Evolutionary conservation across 2,797 vertebrate genomes (phyloP).

Genomic region (Silurus aristotelis): DNA sequence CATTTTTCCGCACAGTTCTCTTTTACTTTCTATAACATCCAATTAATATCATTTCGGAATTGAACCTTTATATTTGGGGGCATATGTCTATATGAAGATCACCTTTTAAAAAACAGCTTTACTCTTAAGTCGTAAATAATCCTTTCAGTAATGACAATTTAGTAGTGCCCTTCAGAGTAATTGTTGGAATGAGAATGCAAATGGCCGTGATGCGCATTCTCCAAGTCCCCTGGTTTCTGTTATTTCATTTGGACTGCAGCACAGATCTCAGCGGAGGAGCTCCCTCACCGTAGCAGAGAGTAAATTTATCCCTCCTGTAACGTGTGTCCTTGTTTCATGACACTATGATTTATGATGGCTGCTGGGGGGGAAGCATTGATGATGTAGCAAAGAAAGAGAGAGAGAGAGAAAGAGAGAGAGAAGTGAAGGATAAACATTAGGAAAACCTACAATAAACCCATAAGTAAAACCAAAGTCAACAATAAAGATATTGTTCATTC

Average conservation of each 20-base stretch:
- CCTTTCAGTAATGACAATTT: neutral
- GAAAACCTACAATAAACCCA: neutral
- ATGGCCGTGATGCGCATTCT: neutral
- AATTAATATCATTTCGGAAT: neutral
- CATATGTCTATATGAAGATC: neutral
- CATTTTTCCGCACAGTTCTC: neutral
- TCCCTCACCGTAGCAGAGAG: slow-evolving; percentile 1
- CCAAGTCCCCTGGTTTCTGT: neutral
- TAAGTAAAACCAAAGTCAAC: too few species aligned
- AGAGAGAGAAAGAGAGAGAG: neutral
- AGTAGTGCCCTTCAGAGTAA: neutral
- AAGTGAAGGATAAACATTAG: neutral
- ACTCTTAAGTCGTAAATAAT: neutral
- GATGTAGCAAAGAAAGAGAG: slow-evolving; percentile 7
- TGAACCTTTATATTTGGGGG: neutral
- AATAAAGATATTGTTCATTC: neutral
- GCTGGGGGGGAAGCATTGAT: neutral
- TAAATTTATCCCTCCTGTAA: slow-evolving; percentile 25
- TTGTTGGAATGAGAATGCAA: neutral
- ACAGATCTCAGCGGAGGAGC: neutral
- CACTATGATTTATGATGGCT: slow-evolving; percentile 31
- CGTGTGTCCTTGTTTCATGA: slow-evolving; percentile 33
- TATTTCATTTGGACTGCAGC: neutral
- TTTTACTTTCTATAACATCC: too few species aligned
- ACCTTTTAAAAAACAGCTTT: neutral